Conservation (phyloP, 2,113 vertebrate species). For the Glaucomys volans region DNA sequence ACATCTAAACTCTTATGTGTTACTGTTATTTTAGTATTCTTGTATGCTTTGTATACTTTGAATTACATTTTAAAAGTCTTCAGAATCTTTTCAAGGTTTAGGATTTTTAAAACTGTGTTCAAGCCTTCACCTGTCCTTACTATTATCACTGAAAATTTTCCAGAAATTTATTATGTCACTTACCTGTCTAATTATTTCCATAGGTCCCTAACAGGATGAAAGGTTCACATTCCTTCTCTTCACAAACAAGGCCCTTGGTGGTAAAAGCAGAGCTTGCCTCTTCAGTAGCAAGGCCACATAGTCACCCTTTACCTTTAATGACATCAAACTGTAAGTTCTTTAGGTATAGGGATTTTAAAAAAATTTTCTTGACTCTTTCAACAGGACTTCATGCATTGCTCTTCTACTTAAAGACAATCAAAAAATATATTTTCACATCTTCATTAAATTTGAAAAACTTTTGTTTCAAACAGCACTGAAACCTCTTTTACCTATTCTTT, state of each 20-base stretch:
- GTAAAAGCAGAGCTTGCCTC: background rate
- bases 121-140: background rate
- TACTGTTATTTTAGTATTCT: slow-evolving; percentile 33
- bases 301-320: background rate
- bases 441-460: background rate
- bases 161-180: background rate
- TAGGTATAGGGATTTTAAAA: background rate
- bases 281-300: background rate
- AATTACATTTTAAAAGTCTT: background rate
- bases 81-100: background rate
- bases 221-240: background rate
- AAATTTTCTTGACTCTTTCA: background rate
- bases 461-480: background rate
- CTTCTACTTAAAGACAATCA: background rate
- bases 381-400: background rate
- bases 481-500: background rate
- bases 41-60: background rate
- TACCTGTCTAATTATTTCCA: background rate
- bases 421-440: background rate
- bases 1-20: background rate
- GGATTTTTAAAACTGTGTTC: background rate
- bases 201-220: background rate
- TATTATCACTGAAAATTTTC: background rate
- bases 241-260: background rate
- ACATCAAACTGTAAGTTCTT: background rate